These are phyloP conservation scores for Scalopus aquaticus DNA, from an alignment of 2,113 vertebrate species.

Conservation along the genomic window DNA sequence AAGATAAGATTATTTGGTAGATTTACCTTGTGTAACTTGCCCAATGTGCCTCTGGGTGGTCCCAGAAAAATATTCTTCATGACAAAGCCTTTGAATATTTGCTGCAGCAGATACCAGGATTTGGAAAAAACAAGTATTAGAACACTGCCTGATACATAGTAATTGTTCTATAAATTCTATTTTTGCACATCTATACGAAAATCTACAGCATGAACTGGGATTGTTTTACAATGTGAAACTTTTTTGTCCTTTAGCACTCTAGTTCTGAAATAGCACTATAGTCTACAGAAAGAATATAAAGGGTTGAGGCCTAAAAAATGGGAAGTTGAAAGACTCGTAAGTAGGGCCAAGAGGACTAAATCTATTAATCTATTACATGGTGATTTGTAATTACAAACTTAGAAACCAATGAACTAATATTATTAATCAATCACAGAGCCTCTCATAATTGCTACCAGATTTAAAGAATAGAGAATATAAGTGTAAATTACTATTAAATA, in stretches of 20 bases:
- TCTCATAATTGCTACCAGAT: not conserved
- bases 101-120: not conserved
- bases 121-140: constrained; percentile 12
- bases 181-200: not conserved
- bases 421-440: not conserved
- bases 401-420: not conserved
- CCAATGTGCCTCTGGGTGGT: not conserved
- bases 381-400: not conserved
- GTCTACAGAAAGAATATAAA: not conserved
- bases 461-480: not conserved
- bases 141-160: not conserved
- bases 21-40: not conserved
- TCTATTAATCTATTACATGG: not conserved
- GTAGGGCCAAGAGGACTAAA: not conserved
- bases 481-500: not conserved
- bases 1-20: not conserved
- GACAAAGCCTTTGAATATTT: not conserved
- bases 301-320: not conserved
- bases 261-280: not conserved
- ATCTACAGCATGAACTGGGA: not conserved
- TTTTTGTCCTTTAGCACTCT: not conserved
- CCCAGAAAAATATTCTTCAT: constrained; percentile 9
- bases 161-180: not conserved
- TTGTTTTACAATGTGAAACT: not conserved
- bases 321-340: not conserved